A percentile compares a stretch with the other conserved stretches of the same genome.
phyloP scores from a whole-genome alignment of 2,888 invertebrate genomes.

The Eristalis tenax region DNA sequence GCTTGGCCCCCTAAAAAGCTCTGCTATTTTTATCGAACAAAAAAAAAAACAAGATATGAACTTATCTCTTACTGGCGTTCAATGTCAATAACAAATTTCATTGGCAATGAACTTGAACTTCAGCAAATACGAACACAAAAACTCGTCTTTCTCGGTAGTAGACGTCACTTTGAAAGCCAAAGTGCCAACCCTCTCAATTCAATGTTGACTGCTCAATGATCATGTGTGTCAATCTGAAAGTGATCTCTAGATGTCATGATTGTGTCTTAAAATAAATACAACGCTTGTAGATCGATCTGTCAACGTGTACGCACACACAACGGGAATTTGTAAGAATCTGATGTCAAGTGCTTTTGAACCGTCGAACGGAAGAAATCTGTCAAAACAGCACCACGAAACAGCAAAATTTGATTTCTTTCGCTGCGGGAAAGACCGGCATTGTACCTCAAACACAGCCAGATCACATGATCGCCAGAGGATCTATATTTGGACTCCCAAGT shows the following conservation, averaged over 20 bases:
- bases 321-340: background rate
- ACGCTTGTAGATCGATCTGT: background rate
- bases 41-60: constrained; percentile 5
- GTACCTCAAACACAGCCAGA: constrained; percentile 29
- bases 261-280: background rate
- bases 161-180: background rate
- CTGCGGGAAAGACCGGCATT: background rate
- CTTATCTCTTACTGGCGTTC: constrained; percentile 36
- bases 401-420: background rate
- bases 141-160: too few species aligned
- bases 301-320: too few species aligned
- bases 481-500: constrained; percentile 66
- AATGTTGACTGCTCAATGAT: background rate
- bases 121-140: background rate
- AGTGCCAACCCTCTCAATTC: constrained; percentile 5
- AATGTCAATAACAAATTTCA: constrained; percentile 46
- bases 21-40: constrained; percentile 38
- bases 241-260: background rate
- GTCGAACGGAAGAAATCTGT: constrained; percentile 5
- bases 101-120: constrained; percentile 62
- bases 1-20: constrained; percentile 61
- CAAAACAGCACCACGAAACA: background rate
- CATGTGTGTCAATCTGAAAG: constrained; percentile 6
- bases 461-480: constrained; percentile 60
- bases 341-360: constrained; percentile 8